A percentile compares a stretch with the other conserved stretches of the same genome.
phyloP scores from a whole-genome alignment of 2,113 vertebrate genomes.

The Carettochelys insculpta region DNA sequence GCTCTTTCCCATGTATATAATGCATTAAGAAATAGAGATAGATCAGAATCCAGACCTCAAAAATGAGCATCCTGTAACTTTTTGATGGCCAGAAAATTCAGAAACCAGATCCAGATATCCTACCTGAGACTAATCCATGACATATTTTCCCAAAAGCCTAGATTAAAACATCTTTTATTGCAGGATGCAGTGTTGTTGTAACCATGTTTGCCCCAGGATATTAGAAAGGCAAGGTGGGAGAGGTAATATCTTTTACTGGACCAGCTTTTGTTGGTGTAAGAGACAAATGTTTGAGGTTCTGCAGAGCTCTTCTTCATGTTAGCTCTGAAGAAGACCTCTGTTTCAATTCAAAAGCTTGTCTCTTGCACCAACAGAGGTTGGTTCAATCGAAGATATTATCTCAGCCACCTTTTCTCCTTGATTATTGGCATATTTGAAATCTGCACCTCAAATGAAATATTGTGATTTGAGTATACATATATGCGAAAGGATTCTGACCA shows the following conservation, averaged over 20 bases:
- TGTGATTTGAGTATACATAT: not conserved
- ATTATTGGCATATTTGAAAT: not conserved
- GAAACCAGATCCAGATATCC: not conserved
- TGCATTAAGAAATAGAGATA: not conserved
- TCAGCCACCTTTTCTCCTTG: not conserved
- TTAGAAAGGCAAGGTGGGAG: not conserved
- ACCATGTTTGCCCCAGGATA: not conserved
- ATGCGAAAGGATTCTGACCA: not conserved
- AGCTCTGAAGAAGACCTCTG: not conserved
- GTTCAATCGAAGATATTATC: not conserved
- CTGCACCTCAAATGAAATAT: not conserved
- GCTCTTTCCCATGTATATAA: fast-evolving
- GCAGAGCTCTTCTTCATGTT: not conserved
- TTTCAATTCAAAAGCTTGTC: not conserved
- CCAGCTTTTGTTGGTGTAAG: not conserved
- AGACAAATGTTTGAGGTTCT: not conserved
- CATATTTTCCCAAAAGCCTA: not conserved
- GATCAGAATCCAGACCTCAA: not conserved
- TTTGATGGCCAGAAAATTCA: not conserved
- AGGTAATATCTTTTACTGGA: not conserved
- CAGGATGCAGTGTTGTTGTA: not conserved
- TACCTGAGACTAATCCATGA: not conserved
- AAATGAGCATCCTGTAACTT: not conserved
- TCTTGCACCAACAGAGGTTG: not conserved
- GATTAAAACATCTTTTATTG: not conserved